Base-by-base conservation (phyloP, 2,888 invertebrate species). In the Pyralis farinalis region DNA sequence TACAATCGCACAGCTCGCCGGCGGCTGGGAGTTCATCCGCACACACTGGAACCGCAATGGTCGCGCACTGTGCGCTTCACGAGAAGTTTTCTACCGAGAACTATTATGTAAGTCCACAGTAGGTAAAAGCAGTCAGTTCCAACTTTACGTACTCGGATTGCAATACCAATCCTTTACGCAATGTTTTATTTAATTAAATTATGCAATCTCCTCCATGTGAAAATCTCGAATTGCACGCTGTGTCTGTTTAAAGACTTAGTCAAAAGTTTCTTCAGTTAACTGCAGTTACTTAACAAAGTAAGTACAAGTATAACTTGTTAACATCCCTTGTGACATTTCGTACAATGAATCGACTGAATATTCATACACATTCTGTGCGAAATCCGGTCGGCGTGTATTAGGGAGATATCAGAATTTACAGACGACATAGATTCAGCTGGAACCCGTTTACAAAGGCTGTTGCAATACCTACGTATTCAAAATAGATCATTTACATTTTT, bases 361-460 rank as follows among this genome's bases (percentile, higher is more conserved):
- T 25, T 25, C 25, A 25, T 25, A 25, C 25, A 25, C 3, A 25
- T 25, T 25, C 25, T 2, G 25, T 7, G 21, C 29, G 2, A 22
- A 29, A 36, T 36, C 36, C 37, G 27, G 41, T 28, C 16, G 36
- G 29, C 16, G 10, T 40, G 35, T 31, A 41, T 42, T 36, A 41
- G 36, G 33, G 25, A 4, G 41, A 42, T 42, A 33, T 42, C 12
- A 29, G 33, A 33, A 7, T 42, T 34, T 37, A 33, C 36, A 20
- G 16, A 33, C 36, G 37, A 33, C 41, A 32, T 35, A 41, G 10
- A 40, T 25, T n/a, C 32, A 25, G 25, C 32, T 16, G 27, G 11
- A 20, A 5, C 36, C 32, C 36, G 41, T 41, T 36, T 12, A 22
- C 25, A 25, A n/a, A 25, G 25, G n/a, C 25, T 25, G 7, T n/a